Percentiles rank a stretch among this genome's conserved stretches.
Conservation (phyloP, 2,113 vertebrate genomes). For the Bucco capensis region DNA sequence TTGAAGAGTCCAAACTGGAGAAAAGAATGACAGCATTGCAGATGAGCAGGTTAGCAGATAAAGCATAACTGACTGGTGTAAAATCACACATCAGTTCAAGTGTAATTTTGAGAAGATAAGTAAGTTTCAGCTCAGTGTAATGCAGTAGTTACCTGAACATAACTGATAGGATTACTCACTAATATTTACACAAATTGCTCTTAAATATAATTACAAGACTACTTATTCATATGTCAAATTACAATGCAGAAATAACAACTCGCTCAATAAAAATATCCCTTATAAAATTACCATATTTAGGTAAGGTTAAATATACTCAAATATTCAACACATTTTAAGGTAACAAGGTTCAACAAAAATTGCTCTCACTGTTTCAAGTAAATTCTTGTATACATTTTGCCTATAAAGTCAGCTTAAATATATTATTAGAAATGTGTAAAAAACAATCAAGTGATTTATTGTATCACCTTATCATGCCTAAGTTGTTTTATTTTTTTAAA, state of each 20-base stretch:
- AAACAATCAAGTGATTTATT: background rate
- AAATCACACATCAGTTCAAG: background rate
- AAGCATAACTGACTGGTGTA: background rate
- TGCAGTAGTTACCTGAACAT: background rate
- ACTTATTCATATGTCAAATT: background rate
- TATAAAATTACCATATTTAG: background rate
- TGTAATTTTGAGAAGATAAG: background rate
- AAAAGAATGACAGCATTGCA: background rate
- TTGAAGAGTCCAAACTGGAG: background rate
- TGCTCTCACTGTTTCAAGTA: background rate
- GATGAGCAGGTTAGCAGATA: background rate
- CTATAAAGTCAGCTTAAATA: background rate
- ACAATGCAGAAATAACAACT: background rate
- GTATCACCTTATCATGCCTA: background rate
- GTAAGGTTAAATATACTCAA: background rate
- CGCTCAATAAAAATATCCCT: background rate
- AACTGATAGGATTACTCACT: background rate
- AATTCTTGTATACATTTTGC: background rate
- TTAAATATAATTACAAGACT: background rate
- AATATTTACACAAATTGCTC: background rate
- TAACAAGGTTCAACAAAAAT: background rate
- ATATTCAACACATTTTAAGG: background rate
- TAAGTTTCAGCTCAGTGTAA: background rate
- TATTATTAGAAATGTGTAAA: background rate
- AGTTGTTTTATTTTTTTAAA: background rate